Evolutionary conservation across 1,140 invertebrate genomes (phyloP), one percentile per base, ranked within the genome.

Genomic region (Aleiodes sp.): DNA sequence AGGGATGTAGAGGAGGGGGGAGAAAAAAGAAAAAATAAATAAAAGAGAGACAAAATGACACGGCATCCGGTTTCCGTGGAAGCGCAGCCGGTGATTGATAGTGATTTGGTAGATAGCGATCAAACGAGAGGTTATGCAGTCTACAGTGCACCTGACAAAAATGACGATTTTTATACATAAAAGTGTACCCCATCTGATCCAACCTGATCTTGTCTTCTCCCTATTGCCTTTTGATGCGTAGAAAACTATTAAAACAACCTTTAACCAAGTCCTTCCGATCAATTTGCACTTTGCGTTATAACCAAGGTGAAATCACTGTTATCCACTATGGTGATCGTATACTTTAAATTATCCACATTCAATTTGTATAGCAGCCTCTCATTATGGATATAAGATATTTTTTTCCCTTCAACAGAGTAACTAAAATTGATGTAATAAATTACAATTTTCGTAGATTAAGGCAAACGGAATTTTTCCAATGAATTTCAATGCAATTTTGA

Each of bases 21-120:
- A 46, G n/a, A 46, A 43, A 16, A 31, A 46, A 9, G 26, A 37
- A 21, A 60, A 10, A 39, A 28, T 12, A 31, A 37, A 60, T 29
- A 57, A 67, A 35, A 31, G 65, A 39, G 65, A 35, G 39, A 37
- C n/a, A n/a, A n/a, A n/a, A n/a, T n/a, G 33, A 39, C 10, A 26
- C 41, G 73, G 71, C 72, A 75, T 73, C 74, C 76, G 72, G 73
- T 73, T 72, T 72, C 75, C 65, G 71, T 59, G 56, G 60, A 70
- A 70, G 72, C 72, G 70, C 67, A 72, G 65, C 66, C 64, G 57
- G 75, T 80, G 78, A 80, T 80, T 79, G 78, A 80, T 80, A 79
- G 76, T 75, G 78, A 80, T 78, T 79, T 79, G 75, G 72, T 77
- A 75, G 78, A 80, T 80, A 80, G 70, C 73, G 77, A 80, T 80